Conservation (phyloP, 2,113 vertebrate species). For the Poeciliopsis retropinna region DNA sequence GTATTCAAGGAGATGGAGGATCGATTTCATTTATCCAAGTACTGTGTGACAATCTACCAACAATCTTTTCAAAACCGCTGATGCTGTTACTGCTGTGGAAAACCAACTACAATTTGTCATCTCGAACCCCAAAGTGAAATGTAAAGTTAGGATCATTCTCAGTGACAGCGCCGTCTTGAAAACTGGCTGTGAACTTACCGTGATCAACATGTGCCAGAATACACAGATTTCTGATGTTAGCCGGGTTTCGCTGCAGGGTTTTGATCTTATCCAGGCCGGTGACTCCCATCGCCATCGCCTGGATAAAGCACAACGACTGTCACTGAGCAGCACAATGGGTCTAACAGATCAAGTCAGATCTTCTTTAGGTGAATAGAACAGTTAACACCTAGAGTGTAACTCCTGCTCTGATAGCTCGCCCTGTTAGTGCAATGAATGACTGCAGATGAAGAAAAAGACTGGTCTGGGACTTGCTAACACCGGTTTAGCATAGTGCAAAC, state of each 20-base stretch:
- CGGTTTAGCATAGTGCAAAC: background rate
- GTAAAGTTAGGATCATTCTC: too few species aligned
- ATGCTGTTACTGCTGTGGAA: too few species aligned
- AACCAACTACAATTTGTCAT: too few species aligned
- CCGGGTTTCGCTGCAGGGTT: slow-evolving; percentile 84
- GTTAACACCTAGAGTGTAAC: too few species aligned
- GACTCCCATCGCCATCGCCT: slow-evolving; percentile 80
- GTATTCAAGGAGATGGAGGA: too few species aligned
- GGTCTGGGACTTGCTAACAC: too few species aligned
- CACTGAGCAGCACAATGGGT: background rate
- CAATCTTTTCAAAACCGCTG: too few species aligned
- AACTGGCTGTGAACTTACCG: slow-evolving; percentile 76
- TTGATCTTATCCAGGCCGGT: slow-evolving; percentile 82
- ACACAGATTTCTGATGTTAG: slow-evolving; percentile 92
- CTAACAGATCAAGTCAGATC: background rate
- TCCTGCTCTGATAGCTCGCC: background rate
- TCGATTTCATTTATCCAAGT: too few species aligned
- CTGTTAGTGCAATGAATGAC: background rate
- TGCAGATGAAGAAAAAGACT: background rate
- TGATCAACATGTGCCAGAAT: slow-evolving; percentile 97
- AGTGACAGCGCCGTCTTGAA: background rate
- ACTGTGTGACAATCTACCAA: too few species aligned
- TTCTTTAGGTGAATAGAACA: background rate
- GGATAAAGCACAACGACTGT: background rate
- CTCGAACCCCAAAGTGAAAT: too few species aligned